Conservation (phyloP, 2,797 vertebrate species). For the Peromyscus attwateri region DNA sequence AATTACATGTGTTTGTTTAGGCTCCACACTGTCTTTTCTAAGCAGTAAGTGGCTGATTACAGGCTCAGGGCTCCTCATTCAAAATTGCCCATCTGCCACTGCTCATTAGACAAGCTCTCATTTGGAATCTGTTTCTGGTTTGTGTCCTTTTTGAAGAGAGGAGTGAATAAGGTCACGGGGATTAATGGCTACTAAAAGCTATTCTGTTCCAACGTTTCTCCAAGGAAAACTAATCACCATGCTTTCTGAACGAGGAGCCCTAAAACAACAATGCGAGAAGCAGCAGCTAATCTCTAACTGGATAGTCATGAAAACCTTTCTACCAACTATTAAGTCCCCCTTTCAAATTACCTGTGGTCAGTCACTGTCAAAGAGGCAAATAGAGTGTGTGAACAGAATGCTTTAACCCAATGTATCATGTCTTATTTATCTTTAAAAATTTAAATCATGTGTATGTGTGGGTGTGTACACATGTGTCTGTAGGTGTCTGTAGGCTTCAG, state of each 20-base stretch:
- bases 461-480: too few species aligned
- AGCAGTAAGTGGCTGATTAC: background rate
- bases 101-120: slow-evolving; percentile 30
- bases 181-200: slow-evolving; percentile 57
- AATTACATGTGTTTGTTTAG: background rate
- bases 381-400: background rate
- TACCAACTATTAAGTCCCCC: background rate
- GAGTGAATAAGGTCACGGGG: background rate
- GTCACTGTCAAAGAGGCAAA: background rate
- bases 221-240: background rate
- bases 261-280: background rate
- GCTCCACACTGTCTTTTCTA: background rate
- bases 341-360: background rate
- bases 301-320: background rate
- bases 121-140: slow-evolving; percentile 44
- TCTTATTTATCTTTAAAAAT: background rate
- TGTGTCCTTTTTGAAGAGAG: slow-evolving; percentile 54
- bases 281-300: too few species aligned
- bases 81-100: background rate
- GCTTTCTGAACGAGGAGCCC: background rate
- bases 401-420: background rate
- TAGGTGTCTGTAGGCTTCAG: background rate
- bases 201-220: background rate
- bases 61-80: background rate
- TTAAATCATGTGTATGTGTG: background rate